Evolutionary conservation across 2,888 invertebrate species (phyloP).

Genomic region (Mythimna loreyi): DNA sequence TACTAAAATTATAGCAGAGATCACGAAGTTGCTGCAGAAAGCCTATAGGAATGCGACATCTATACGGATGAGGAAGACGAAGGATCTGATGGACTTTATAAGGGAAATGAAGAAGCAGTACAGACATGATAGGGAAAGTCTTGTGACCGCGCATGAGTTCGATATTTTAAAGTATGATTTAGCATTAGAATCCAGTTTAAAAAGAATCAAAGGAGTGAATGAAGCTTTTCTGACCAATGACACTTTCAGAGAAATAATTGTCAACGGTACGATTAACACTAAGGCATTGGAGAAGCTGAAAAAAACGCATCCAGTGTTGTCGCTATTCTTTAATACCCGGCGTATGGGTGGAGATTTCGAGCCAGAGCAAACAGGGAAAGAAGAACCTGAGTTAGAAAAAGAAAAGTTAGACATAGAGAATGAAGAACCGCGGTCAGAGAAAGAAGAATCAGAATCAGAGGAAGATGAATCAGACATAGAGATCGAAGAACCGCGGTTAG

Average conservation of each 20-base stretch:
- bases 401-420: not conserved
- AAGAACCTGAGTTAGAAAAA: not conserved
- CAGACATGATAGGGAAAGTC: constrained; percentile 75
- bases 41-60: constrained; percentile 77
- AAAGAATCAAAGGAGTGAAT: constrained; percentile 74
- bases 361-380: not conserved
- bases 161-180: constrained; percentile 70
- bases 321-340: constrained; percentile 22
- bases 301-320: constrained; percentile 74
- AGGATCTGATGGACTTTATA: constrained; percentile 78
- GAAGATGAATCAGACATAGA: too few relatives aligned
- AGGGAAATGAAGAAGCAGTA: constrained; percentile 79
- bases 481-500: not conserved
- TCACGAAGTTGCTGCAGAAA: constrained; percentile 68
- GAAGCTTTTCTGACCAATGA: constrained; percentile 73
- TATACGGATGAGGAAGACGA: constrained; percentile 75
- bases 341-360: constrained; percentile 31
- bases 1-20: not conserved
- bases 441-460: not conserved
- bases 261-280: constrained; percentile 75
- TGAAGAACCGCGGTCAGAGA: not conserved
- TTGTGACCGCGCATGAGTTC: constrained; percentile 77
- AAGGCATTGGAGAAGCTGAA: constrained; percentile 68
- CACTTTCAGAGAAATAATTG: constrained; percentile 79
- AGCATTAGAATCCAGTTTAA: constrained; percentile 66